Evolutionary conservation across 2,888 invertebrate species (phyloP).

Genomic region (Limenitis camilla): DNA sequence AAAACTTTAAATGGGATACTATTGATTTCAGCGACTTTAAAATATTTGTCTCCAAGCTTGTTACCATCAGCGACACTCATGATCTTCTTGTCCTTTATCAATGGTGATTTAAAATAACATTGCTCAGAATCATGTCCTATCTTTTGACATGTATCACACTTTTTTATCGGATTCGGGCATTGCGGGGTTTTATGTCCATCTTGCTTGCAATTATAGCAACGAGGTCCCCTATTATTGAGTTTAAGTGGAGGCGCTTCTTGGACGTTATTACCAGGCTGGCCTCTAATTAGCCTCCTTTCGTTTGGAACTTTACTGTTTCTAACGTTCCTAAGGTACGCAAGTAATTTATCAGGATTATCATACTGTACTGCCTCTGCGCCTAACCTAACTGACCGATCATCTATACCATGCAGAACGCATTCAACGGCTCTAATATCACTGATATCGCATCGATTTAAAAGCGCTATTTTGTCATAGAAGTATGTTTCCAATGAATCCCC

Average conservation of each 20-base stretch:
- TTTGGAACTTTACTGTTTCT: neutral
- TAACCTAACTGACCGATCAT: neutral
- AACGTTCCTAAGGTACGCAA: neutral
- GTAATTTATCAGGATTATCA: neutral
- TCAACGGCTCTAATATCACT: neutral
- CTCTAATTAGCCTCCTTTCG: neutral
- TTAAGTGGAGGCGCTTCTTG: neutral
- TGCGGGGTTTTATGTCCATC: constrained; percentile 8
- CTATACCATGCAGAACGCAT: neutral
- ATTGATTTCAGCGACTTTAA: constrained; percentile 5
- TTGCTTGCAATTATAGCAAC: constrained; percentile 9
- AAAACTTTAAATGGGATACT: constrained; percentile 1
- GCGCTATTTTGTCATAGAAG: constrained; percentile 19
- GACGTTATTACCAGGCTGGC: neutral
- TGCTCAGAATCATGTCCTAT: constrained; percentile 8
- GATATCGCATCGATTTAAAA: constrained; percentile 14
- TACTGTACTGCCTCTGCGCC: neutral
- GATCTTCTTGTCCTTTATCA: constrained; percentile 3
- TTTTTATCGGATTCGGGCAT: constrained; percentile 10
- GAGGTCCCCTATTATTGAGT: neutral
- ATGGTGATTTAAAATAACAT: constrained; percentile 1
- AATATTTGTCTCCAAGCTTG: constrained; percentile 5
- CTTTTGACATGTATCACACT: constrained; percentile 10
- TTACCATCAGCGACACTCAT: constrained; percentile 1
- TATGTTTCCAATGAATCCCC: constrained; percentile 18